Evolutionary conservation across 2,113 vertebrate species (phyloP).

Genomic region (Odocoileus virginianus): DNA sequence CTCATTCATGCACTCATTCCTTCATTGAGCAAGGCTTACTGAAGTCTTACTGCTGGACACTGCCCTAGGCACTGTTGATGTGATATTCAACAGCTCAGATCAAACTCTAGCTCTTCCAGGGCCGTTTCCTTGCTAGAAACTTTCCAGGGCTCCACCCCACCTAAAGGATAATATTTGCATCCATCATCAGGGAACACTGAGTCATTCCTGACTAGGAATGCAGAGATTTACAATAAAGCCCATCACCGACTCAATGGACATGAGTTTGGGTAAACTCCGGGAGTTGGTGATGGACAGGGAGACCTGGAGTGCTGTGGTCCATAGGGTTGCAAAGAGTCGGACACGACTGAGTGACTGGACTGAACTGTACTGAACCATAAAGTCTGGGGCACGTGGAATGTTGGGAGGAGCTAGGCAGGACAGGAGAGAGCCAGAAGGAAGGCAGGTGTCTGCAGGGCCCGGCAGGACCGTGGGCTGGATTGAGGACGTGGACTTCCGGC

Average conservation of each 20-base stretch:
- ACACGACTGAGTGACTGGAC: background rate
- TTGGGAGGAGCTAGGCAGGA: background rate
- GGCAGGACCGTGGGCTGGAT: background rate
- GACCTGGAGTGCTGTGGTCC: background rate
- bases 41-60: background rate
- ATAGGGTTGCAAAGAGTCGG: fast-evolving
- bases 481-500: background rate
- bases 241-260: background rate
- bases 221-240: background rate
- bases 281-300: background rate
- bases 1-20: background rate
- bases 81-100: background rate
- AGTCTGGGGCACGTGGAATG: background rate
- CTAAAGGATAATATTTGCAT: background rate
- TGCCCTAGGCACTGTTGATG: background rate
- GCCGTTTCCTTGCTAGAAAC: background rate
- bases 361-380: background rate
- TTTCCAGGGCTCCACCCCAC: background rate
- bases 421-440: background rate
- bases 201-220: background rate
- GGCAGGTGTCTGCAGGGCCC: background rate
- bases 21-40: background rate
- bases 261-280: background rate
- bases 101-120: background rate
- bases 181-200: background rate